Conservation (phyloP, 2,888 invertebrate genomes). For the Phragmatobia fuliginosa region DNA sequence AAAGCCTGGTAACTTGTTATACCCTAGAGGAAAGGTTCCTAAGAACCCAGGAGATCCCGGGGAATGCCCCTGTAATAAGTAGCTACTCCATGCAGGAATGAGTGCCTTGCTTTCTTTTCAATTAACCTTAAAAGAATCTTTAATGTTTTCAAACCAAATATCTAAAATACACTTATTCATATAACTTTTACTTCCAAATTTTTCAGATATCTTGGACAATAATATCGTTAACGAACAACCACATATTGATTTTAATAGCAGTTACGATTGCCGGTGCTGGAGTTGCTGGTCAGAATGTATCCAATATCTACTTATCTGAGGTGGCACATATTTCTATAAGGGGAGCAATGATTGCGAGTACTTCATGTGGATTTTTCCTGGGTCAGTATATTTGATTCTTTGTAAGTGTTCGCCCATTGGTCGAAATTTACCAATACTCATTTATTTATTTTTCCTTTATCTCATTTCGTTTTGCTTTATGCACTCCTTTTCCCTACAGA, state of each 20-base stretch:
- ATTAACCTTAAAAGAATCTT: no score
- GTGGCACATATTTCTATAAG: constrained; percentile 75
- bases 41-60: not conserved
- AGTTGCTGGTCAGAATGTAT: constrained; percentile 74
- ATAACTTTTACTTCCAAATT: not conserved
- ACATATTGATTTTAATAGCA: constrained; percentile 63
- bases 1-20: not conserved
- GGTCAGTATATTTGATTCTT: constrained; percentile 51
- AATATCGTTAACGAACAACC: constrained; percentile 64
- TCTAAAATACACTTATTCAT: not conserved
- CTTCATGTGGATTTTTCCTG: constrained; percentile 67
- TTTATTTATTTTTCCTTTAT: no score
- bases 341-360: constrained; percentile 70
- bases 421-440: no score
- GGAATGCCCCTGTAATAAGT: not conserved
- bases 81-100: no score
- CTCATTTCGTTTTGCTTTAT: no score
- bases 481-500: no score
- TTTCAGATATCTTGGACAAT: constrained; percentile 73
- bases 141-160: no score
- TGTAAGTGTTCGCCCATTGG: no score
- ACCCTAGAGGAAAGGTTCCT: not conserved
- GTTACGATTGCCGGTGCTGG: constrained; percentile 68
- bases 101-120: not conserved
- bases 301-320: constrained; percentile 75